Conservation (phyloP, 2,888 invertebrate genomes). For the Eristalis intricaria region DNA sequence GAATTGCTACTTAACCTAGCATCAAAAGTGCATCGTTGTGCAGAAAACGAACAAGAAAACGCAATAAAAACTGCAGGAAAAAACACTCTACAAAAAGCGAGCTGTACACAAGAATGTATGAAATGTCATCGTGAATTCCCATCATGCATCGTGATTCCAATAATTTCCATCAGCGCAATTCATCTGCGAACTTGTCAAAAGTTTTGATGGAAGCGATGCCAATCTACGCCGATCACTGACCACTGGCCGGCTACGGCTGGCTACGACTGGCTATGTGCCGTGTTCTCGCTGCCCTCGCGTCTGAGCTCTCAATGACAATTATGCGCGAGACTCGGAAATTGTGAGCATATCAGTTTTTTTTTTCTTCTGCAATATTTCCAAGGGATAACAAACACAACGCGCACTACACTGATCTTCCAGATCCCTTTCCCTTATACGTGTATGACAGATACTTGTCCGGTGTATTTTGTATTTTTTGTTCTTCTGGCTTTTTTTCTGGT, state of each 20-base stretch:
- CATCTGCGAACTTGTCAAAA: slow-evolving; percentile 72
- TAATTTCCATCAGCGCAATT: slow-evolving; percentile 72
- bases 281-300: slow-evolving; percentile 40
- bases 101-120: slow-evolving; percentile 66
- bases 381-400: slow-evolving; percentile 65
- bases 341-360: slow-evolving; percentile 71
- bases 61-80: background rate
- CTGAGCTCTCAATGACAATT: slow-evolving; percentile 67
- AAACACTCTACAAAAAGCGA: slow-evolving; percentile 47
- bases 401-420: slow-evolving; percentile 48
- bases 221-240: slow-evolving; percentile 60
- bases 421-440: slow-evolving; percentile 66
- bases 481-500: background rate
- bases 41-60: slow-evolving; percentile 40
- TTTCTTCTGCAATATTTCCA: slow-evolving; percentile 23
- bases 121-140: slow-evolving; percentile 73
- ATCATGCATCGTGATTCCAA: slow-evolving; percentile 73
- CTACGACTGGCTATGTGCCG: slow-evolving; percentile 6
- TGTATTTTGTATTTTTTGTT: slow-evolving; percentile 26
- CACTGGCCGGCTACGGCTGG: slow-evolving; percentile 26
- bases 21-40: slow-evolving; percentile 51
- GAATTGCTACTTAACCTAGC: background rate
- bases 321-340: slow-evolving; percentile 70
- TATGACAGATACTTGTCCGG: slow-evolving; percentile 64
- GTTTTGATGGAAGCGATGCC: slow-evolving; percentile 73